Conservation (phyloP, 2,888 invertebrate genomes). For the Alentia gelatinosa region DNA sequence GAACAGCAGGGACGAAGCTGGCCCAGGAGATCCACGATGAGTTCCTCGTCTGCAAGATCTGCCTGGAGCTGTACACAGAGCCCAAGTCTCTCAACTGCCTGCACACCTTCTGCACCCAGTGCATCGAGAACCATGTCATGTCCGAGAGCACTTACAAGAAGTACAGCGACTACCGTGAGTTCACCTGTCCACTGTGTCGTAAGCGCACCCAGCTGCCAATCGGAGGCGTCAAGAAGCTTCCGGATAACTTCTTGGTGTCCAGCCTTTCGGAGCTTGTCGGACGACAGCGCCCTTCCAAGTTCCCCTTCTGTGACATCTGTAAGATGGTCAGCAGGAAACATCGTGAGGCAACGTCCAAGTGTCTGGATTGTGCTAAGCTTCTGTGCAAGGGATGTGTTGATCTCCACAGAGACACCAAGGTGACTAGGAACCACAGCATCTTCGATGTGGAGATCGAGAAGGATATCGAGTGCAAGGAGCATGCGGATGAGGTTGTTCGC, state of each 20-base stretch:
- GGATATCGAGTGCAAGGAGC: constrained; percentile 81
- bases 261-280: constrained; percentile 79
- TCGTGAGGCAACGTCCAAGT: constrained; percentile 80
- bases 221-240: constrained; percentile 81
- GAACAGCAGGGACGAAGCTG: constrained; percentile 69
- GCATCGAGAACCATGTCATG: constrained; percentile 80
- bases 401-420: constrained; percentile 79
- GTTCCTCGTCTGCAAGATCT: constrained; percentile 81
- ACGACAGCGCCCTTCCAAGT: constrained; percentile 78
- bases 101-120: constrained; percentile 80
- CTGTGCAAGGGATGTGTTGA: constrained; percentile 79
- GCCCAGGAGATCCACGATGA: constrained; percentile 81
- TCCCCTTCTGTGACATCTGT: constrained; percentile 81
- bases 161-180: constrained; percentile 80
- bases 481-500: constrained; percentile 79
- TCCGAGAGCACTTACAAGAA: constrained; percentile 81
- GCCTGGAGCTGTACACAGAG: constrained; percentile 74
- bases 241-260: constrained; percentile 81
- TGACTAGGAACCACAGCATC: constrained; percentile 79
- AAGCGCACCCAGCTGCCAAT: constrained; percentile 80
- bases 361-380: constrained; percentile 81
- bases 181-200: constrained; percentile 81
- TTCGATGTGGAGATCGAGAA: constrained; percentile 81
- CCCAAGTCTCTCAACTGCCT: constrained; percentile 81
- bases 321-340: constrained; percentile 79